Evolutionary conservation across 2,888 invertebrate genomes (phyloP).

Genomic region (Phrixothrix hirtus): DNA sequence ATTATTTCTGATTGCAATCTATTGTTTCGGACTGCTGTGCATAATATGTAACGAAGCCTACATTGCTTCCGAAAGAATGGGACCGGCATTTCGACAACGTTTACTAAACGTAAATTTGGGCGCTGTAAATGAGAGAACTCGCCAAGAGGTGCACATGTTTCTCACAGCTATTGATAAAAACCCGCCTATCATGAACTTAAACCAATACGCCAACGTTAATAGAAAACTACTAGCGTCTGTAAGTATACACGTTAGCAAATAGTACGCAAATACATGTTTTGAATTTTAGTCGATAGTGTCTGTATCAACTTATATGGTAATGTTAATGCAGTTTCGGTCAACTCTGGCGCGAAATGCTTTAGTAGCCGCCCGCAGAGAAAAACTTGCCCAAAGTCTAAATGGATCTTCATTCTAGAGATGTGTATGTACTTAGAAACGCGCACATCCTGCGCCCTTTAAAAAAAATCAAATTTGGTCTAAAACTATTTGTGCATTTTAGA

Average conservation of each 20-base stretch:
- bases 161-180: constrained; percentile 74
- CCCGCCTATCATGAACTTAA: constrained; percentile 76
- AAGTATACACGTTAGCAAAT: constrained; percentile 42
- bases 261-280: background rate
- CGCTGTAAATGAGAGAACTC: constrained; percentile 66
- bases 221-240: constrained; percentile 70
- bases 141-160: constrained; percentile 74
- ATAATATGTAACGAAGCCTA: constrained; percentile 77
- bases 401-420: too few species aligned
- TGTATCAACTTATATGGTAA: constrained; percentile 74
- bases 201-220: constrained; percentile 74
- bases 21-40: constrained; percentile 70
- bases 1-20: constrained; percentile 70
- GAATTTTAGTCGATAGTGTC: constrained; percentile 67
- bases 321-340: constrained; percentile 72
- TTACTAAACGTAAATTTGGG: constrained; percentile 70
- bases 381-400: constrained; percentile 3
- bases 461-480: too few species aligned
- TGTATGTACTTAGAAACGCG: background rate
- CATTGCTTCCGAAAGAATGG: constrained; percentile 67
- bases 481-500: too few species aligned
- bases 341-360: constrained; percentile 64
- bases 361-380: constrained; percentile 45
- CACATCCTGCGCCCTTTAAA: background rate
- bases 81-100: constrained; percentile 60